Evolutionary conservation across 2,888 invertebrate species (phyloP), one percentile per base, ranked within the genome.

Genomic region (Cryptophagus acutangulus): DNA sequence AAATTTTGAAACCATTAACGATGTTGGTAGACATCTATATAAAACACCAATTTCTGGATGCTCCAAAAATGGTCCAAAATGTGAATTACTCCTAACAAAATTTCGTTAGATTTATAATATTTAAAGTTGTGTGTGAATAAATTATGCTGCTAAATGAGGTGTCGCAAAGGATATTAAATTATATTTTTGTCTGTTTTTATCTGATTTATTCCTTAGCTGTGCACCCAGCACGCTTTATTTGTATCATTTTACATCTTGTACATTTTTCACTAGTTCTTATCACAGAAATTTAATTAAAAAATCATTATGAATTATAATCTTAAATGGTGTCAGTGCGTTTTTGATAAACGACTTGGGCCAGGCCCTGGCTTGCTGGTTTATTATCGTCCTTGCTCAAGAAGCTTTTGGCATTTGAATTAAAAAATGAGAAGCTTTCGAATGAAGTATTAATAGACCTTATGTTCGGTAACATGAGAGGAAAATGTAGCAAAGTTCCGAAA

Each of bases 221-320:
- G 16, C 28, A 5, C 26, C 5, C 37, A 36, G 36, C 40, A 40
- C 40, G 38, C 40, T 51, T 44, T 54, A 54, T 52, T 51, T 55
- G 46, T 55, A 56, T 52, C 53, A 41, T 48, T 57, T 55, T 46
- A 49, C 51, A 52, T 51, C 55, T 52, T 54, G 54, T 51, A 53
- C 58, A 59, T 59, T 57, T 57, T 59, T 59, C 56, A 57, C 55
- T 54, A 47, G 52, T 41, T 43, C 24, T 49, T 53, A n/a, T 59
- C 56, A 57, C 58, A 46, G 48, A 47, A 52, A 48, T 55, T 59
- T 59, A 59, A 59, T 59, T 59, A 58, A 57, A 59, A 57, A 57
- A 57, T 59, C 58, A 54, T 59, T 57, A 59, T 57, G 57, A 59
- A 57, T 55, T 59, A 57, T 55, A 54, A 56, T 55, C 53, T 52